These are phyloP conservation scores for Alexandromys fortis DNA, from an alignment of 2,113 vertebrate species.

Conservation along the genomic window DNA sequence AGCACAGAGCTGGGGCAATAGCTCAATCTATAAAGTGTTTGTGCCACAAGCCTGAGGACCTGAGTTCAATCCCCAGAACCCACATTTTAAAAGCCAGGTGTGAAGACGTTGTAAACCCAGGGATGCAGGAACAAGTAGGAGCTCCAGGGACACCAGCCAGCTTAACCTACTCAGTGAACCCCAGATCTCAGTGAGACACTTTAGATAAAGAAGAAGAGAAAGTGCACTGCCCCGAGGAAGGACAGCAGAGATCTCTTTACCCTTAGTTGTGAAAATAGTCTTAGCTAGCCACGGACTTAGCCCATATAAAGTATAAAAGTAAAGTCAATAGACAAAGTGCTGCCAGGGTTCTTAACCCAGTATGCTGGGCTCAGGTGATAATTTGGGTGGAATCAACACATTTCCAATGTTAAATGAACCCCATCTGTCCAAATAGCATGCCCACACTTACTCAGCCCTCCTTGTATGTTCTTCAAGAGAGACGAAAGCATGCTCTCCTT, in stretches of 20 bases:
- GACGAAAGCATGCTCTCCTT: neutral
- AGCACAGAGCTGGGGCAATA: neutral
- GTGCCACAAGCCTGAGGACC: neutral
- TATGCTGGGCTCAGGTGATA: neutral
- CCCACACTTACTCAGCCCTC: neutral
- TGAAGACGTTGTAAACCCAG: neutral
- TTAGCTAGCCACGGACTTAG: neutral
- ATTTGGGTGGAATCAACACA: neutral
- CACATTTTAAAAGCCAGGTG: neutral
- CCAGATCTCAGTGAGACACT: neutral
- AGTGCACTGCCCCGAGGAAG: neutral
- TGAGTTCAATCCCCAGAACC: too few species aligned
- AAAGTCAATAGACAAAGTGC: neutral
- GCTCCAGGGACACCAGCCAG: neutral
- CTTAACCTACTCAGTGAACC: neutral
- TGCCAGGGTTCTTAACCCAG: neutral
- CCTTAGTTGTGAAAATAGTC: neutral
- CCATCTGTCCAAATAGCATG: neutral
- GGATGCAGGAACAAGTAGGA: too few species aligned
- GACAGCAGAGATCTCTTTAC: neutral
- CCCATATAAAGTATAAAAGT: neutral
- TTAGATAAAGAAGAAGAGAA: neutral
- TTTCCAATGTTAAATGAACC: conserved; percentile 10
- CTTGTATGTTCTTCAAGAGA: conserved; percentile 14
- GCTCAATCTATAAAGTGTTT: neutral